These are phyloP conservation scores for Drosophila kambysellisi DNA, from an alignment of 2,888 invertebrate species.

Conservation along the genomic window DNA sequence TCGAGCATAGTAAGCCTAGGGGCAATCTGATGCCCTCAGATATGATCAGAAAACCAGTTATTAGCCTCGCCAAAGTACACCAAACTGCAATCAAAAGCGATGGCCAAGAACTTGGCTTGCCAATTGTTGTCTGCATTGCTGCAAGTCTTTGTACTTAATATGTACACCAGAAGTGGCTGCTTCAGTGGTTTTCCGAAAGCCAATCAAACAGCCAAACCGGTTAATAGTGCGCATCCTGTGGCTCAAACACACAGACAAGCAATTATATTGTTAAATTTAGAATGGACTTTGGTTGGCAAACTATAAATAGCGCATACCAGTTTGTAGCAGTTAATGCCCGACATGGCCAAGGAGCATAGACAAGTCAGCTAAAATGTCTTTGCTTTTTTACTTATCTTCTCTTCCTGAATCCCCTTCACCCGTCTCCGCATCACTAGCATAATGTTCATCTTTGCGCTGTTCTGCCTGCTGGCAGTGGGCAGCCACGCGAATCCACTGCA, in stretches of 20 bases:
- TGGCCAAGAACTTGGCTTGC: slow-evolving; percentile 49
- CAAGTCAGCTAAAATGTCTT: slow-evolving; percentile 24
- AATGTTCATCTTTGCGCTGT: slow-evolving; percentile 76
- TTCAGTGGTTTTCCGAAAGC: slow-evolving; percentile 50
- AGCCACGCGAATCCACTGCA: slow-evolving; percentile 71
- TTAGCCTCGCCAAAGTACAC: slow-evolving; percentile 35
- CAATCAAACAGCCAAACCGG: slow-evolving; percentile 73
- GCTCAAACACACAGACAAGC: slow-evolving; percentile 33
- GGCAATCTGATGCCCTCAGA: slow-evolving; percentile 36
- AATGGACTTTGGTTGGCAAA: slow-evolving; percentile 71
- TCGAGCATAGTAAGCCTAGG: slow-evolving; percentile 11
- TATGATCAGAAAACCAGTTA: slow-evolving; percentile 57
- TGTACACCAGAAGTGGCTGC: slow-evolving; percentile 70
- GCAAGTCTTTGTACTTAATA: slow-evolving; percentile 49
- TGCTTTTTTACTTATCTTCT: background rate
- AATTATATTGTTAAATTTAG: slow-evolving; percentile 72
- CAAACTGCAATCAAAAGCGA: slow-evolving; percentile 47
- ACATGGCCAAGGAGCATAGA: slow-evolving; percentile 27
- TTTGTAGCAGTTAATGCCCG: slow-evolving; percentile 39
- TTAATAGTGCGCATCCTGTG: slow-evolving; percentile 72
- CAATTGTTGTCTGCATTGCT: slow-evolving; percentile 41
- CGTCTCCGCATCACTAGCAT: slow-evolving; percentile 17
- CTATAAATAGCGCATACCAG: slow-evolving; percentile 71
- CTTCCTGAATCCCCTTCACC: background rate
- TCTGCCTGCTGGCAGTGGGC: slow-evolving; percentile 74